Percentiles rank a stretch among this genome's conserved stretches.
These are phyloP conservation scores for Numida meleagris DNA, from an alignment of 2,113 vertebrate species.

Conservation along the genomic window DNA sequence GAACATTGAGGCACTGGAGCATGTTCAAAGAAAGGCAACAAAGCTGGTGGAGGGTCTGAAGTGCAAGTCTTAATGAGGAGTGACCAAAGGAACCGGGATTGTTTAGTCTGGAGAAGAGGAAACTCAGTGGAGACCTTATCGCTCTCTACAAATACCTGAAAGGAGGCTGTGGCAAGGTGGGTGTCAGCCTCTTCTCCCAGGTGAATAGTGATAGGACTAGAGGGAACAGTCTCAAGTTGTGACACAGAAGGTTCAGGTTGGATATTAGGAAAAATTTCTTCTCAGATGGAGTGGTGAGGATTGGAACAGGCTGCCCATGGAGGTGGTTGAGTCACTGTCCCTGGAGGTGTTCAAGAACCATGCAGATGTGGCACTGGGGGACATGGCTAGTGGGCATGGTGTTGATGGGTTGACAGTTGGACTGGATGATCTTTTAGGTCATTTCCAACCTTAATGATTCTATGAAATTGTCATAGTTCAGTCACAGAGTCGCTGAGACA, in stretches of 20 bases:
- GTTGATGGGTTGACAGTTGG: background rate
- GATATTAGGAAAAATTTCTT: background rate
- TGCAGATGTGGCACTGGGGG: background rate
- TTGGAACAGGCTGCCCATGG: background rate
- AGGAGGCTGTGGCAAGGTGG: background rate
- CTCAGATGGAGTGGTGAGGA: background rate
- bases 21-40: background rate
- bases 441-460: background rate
- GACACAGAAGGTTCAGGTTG: background rate
- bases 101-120: background rate
- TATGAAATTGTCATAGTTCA: background rate
- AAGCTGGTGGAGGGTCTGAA: background rate
- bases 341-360: background rate
- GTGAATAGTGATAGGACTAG: background rate
- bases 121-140: background rate
- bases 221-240: background rate
- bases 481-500: background rate
- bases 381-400: background rate
- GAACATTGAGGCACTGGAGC: background rate
- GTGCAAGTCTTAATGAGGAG: background rate
- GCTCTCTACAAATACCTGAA: background rate
- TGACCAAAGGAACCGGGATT: background rate
- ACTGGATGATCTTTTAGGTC: background rate
- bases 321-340: background rate
- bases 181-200: too few species aligned